Evolutionary conservation across 2,888 invertebrate species (phyloP).

Genomic region (Eutolmus rufibarbis): DNA sequence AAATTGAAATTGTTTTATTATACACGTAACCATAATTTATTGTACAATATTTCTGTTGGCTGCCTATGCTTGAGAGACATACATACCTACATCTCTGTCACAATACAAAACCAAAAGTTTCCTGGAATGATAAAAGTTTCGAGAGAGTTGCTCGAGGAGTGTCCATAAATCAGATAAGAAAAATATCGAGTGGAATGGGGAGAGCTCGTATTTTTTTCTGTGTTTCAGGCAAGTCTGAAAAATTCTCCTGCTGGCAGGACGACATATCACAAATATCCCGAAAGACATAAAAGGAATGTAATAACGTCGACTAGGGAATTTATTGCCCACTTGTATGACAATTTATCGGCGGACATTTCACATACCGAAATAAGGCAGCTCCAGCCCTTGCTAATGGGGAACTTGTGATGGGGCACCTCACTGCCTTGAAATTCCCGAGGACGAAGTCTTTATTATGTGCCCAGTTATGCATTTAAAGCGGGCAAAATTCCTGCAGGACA

Average conservation of each 20-base stretch:
- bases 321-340: conserved; percentile 38
- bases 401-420: neutral
- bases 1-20: neutral
- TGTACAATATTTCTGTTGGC: neutral
- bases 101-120: neutral
- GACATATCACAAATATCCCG: conserved; percentile 20
- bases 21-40: neutral
- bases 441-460: neutral
- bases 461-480: neutral
- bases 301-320: conserved; percentile 30
- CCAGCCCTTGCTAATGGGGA: neutral
- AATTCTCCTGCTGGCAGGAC: neutral
- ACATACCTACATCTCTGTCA: neutral
- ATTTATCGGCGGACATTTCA: conserved; percentile 26
- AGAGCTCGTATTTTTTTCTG: neutral
- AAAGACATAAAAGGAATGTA: conserved; percentile 33
- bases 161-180: conserved; percentile 13
- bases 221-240: neutral
- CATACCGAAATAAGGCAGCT: conserved; percentile 12
- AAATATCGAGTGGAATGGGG: neutral
- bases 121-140: neutral
- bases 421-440: neutral
- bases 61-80: neutral
- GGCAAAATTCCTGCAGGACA: neutral
- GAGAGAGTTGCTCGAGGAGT: neutral